Evolutionary conservation across 2,797 vertebrate species (phyloP).

Genomic region (Pantherophis alleghaniensis): DNA sequence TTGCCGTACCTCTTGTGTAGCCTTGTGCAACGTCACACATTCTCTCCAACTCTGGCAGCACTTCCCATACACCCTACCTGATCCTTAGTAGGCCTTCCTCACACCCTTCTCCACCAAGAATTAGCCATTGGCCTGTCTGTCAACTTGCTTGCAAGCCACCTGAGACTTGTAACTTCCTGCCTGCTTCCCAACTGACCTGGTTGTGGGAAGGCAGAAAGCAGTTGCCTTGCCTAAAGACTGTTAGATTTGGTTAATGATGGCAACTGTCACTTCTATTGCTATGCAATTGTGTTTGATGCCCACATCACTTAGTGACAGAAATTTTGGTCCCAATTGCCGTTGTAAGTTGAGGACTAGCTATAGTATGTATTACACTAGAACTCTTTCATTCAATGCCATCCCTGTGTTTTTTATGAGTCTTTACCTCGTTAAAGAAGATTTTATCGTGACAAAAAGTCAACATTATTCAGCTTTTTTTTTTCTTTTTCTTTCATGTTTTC

Average conservation of each 20-base stretch:
- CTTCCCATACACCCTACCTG: not conserved
- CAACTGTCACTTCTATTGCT: not conserved
- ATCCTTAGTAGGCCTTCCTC: not conserved
- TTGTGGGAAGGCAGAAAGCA: not conserved
- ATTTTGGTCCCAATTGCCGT: not conserved
- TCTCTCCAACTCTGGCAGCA: not conserved
- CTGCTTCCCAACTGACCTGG: not conserved
- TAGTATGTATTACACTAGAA: not conserved
- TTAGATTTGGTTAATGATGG: not conserved
- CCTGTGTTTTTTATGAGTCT: not conserved
- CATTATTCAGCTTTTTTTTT: constrained; percentile 4
- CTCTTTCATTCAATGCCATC: not conserved
- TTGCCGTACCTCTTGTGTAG: not conserved
- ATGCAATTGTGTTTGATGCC: not conserved
- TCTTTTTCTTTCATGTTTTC: not conserved
- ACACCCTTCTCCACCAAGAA: not conserved
- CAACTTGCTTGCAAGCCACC: not conserved
- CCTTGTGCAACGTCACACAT: not conserved
- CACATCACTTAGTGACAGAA: not conserved
- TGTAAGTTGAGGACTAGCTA: not conserved
- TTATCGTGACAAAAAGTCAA: not conserved
- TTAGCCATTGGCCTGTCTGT: not conserved
- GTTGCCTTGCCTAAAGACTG: not conserved
- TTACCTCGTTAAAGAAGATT: not conserved
- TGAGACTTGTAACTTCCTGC: not conserved